Base-by-base conservation (phyloP, 2,113 vertebrate genomes). In the Nycticryphes semicollaris region DNA sequence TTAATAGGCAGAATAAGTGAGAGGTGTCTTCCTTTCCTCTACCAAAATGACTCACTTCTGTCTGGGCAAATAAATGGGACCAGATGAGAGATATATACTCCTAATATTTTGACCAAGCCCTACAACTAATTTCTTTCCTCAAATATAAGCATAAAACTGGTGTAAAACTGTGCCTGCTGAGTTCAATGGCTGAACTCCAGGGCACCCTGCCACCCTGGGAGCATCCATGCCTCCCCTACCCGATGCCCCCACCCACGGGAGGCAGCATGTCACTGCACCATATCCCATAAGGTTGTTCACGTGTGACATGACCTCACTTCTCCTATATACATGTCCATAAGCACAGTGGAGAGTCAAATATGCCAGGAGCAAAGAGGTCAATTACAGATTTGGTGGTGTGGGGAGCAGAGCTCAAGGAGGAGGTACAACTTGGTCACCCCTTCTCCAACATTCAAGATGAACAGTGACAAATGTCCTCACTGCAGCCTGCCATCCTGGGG, bases 241-340 rank as follows among this genome's bases (percentile, higher is more conserved):
- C 2, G 0, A 8, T 14, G 30, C 11, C 33, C 23, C 3, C 0
- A 5, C 14, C 4, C 5, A 0, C 1, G 3, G 37, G n/a, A 70
- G n/a, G 35, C 47, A 76, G 27, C 1, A 0, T 22, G 41, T 67
- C 74, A 43, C 35, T n/a, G 54, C 16, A 33, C 51, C 33, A 3
- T 0, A 0, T 72, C 25, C 30, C 9, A 21, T 0, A 3, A 72
- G 25, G 20, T 12, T 73, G 43, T 51, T 50, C 3, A 6, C 3
- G 1, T 3, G 3, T 41, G 35, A 54, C 25, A 7, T 14, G 30
- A 20, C 25, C 43, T 10, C 43, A 10, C 19, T 62, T 66, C 64
- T 45, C 6, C 41, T 23, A 23, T 2, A 12, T 27, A 35, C 8
- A 1, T 11, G 35, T 53, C 57, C 54, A 25, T 1, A 76, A 69